Conservation (phyloP, 2,113 vertebrate species). For the Gila orcuttii region DNA sequence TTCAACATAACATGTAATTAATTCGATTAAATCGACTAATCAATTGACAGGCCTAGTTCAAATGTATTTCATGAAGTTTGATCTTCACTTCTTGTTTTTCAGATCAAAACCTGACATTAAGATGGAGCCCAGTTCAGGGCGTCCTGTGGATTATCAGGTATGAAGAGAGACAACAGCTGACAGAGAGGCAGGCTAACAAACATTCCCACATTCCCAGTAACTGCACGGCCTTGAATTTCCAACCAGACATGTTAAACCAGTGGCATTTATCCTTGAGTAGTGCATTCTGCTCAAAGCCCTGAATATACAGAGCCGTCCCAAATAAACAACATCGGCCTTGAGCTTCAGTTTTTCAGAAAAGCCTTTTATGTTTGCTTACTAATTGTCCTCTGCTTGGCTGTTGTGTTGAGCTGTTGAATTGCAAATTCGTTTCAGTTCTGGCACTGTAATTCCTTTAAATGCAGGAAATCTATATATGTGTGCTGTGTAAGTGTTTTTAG, state of each 20-base stretch:
- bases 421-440: slow-evolving; percentile 28
- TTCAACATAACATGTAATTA: background rate
- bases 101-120: slow-evolving; percentile 98
- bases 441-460: background rate
- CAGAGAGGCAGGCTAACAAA: slow-evolving; percentile 5
- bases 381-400: slow-evolving; percentile 30
- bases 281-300: slow-evolving; percentile 1
- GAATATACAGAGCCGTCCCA: background rate
- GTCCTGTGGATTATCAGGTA: slow-evolving; percentile 96
- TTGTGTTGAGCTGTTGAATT: slow-evolving; percentile 25
- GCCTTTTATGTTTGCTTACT: slow-evolving; percentile 29
- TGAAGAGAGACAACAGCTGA: slow-evolving; percentile 9
- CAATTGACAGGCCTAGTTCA: background rate
- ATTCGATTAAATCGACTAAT: background rate
- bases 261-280: slow-evolving; percentile 4
- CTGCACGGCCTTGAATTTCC: background rate
- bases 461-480: background rate
- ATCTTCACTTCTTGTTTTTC: slow-evolving; percentile 6
- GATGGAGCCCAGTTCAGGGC: slow-evolving; percentile 92
- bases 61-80: background rate
- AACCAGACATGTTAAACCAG: background rate
- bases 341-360: slow-evolving; percentile 32
- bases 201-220: background rate
- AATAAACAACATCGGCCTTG: slow-evolving; percentile 26
- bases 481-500: background rate